A percentile compares a stretch with the other conserved stretches of the same genome.
phyloP scores from a whole-genome alignment of 2,797 vertebrate species.

The Pseudochirops corinnae region DNA sequence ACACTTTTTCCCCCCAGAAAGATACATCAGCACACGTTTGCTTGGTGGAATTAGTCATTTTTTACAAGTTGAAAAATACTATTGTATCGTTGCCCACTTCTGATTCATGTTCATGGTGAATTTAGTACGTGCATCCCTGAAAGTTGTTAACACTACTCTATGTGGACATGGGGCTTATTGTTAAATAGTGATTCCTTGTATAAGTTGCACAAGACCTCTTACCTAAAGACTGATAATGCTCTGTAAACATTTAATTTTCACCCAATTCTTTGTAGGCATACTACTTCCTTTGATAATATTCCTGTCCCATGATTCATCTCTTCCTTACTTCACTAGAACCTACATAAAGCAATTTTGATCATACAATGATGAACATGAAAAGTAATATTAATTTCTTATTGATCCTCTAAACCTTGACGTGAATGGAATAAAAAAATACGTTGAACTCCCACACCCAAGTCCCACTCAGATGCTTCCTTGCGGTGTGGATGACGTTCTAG shows the following conservation, averaged over 20 bases:
- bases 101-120: neutral
- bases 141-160: slow-evolving; percentile 29
- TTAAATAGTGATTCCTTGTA: neutral
- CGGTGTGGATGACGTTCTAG: neutral
- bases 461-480: neutral
- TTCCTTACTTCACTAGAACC: neutral
- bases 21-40: slow-evolving; percentile 48
- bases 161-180: slow-evolving; percentile 53
- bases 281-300: neutral
- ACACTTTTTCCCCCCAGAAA: slow-evolving; percentile 37
- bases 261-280: neutral
- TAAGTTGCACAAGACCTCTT: neutral
- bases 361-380: neutral
- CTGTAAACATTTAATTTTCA: neutral
- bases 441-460: neutral
- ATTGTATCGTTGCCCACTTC: neutral
- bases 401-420: neutral
- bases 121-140: slow-evolving; percentile 21
- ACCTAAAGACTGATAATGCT: neutral
- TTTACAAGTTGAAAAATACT: slow-evolving; percentile 56
- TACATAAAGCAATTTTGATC: neutral
- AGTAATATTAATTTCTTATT: neutral
- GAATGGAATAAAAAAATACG: neutral
- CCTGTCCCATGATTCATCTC: neutral
- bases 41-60: slow-evolving; percentile 56